Percentiles rank a stretch among this genome's conserved stretches.
Evolutionary conservation across 2,888 invertebrate species (phyloP).

Genomic region (Amphipyra tragopoginis): DNA sequence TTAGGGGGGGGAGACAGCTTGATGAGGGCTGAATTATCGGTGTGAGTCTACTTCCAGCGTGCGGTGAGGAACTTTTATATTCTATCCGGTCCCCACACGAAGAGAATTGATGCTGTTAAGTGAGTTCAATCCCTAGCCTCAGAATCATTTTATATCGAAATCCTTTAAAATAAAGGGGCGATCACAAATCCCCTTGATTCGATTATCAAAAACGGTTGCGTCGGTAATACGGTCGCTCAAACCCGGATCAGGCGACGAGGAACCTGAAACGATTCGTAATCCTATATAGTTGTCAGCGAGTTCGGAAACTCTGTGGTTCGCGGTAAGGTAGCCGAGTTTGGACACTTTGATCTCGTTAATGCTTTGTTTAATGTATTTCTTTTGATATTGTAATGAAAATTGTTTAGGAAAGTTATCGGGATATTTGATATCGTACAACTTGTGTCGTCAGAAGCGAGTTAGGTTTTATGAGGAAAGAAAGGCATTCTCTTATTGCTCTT

Average conservation of each 20-base stretch:
- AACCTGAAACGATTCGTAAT: conserved; percentile 32
- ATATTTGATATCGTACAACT: conserved; percentile 1
- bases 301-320: conserved; percentile 22
- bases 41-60: no score
- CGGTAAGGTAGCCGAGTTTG: conserved; percentile 32
- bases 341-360: conserved; percentile 37
- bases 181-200: conserved; percentile 21
- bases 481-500: no score
- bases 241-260: conserved; percentile 23
- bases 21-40: no score
- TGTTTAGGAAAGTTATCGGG: conserved; percentile 9
- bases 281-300: conserved; percentile 37
- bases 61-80: no score
- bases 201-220: conserved; percentile 33
- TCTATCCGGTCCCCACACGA: no score
- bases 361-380: conserved; percentile 26
- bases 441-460: no score
- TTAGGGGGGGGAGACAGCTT: no score
- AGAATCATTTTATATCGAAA: no score
- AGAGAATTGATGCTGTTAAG: no score
- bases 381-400: conserved; percentile 17
- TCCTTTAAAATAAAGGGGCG: conserved; percentile 27
- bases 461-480: no score
- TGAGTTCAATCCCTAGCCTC: no score
- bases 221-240: conserved; percentile 29